Evolutionary conservation across 2,888 invertebrate species (phyloP), one percentile per base, ranked within the genome.

Genomic region (Amphipoea oculea): DNA sequence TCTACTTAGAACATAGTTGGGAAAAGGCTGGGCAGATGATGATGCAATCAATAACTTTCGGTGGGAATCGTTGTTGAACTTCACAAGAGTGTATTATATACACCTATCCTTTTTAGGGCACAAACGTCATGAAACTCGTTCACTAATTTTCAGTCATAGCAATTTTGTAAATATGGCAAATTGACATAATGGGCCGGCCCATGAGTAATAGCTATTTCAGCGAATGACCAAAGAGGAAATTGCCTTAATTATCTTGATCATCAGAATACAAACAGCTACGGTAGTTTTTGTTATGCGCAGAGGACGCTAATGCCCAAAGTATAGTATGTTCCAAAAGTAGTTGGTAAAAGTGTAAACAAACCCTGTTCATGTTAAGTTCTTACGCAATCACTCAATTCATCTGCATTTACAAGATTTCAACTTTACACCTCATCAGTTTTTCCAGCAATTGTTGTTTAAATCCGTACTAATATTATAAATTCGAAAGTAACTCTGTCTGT

Each of bases 141-240:
- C 1, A 36, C 42, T 7, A 23, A 11, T 67, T 66, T 60, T 29
- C 36, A 71, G 36, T 4, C 65, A 45, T 48, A 65, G 71, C 40
- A 78, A 78, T 78, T 62, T 72, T 57, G 45, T 66, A 36, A 14
- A 29, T 17, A 57, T 75, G n/a, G n/a, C 20, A n/a, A 79, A 42
- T 79, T 11, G 42, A 20, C 17, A 23, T 45, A 72, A 72, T 71
- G 0, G 20, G 0, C 23, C n/a, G 2, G 57, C 11, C 66, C 29
- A 48, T 70, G 36, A 70, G 14, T 73, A 79, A 65, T 14, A 78
- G 79, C 20, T 36, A 73, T 79, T 73, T 51, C 42, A 51, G 66
- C n/a, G 11, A 51, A 73, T 60, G 73, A 23, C 4, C 12, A 7
- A 2, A 51, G 60, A 67, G 79, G 73, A 79, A 79, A 79, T 79